Base-by-base conservation (phyloP, 2,888 invertebrate genomes). In the Deilephila porcellus region DNA sequence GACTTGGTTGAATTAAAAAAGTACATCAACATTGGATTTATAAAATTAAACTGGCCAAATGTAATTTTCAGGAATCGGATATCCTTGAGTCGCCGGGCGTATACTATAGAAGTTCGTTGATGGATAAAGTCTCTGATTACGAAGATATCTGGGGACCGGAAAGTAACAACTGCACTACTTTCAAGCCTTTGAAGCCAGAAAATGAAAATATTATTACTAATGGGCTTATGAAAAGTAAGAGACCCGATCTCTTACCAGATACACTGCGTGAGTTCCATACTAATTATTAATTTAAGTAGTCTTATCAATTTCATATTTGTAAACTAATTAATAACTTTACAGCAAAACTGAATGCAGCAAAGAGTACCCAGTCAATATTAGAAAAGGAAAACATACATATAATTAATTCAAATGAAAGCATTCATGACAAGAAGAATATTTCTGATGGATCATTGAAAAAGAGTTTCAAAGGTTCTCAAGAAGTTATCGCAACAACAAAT, bases 41-140 rank as follows among this genome's bases (percentile, higher is more conserved):
- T 56, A 19, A 8, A 60, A 71, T n/a, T 60, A 67, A 59, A 73
- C 59, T 14, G 60, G 60, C 34, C 64, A 17, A 11, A 71, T 60
- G 70, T 71, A 4, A 70, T 59, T 89, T 91, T 78, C 93, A 96
- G 93, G 97, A 97, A 86, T 97, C 97, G 25, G 97, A 98, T 86
- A 98, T 98, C 76, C 93, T 98, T 79, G 98, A 98, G 89, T 97
- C 98, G 73, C 97, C 97, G 53, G 96, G 96, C 77, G 95, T 97
- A 72, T 98, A 98, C 86, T 98, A 97, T 87, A 95, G 97, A 82
- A 98, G 98, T 90, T 97, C 97, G 1, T 95, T 98, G 53, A 97
- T 97, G 77, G 99, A 99, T 87, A 98, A 98, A 93, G 97, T 98
- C 67, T 98, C 98, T 82, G 99, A 99, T 91, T 99, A 99, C 87